Percentiles rank a stretch among this genome's conserved stretches.
phyloP scores from a whole-genome alignment of 2,888 invertebrate genomes.

The Nowickia ferox region DNA sequence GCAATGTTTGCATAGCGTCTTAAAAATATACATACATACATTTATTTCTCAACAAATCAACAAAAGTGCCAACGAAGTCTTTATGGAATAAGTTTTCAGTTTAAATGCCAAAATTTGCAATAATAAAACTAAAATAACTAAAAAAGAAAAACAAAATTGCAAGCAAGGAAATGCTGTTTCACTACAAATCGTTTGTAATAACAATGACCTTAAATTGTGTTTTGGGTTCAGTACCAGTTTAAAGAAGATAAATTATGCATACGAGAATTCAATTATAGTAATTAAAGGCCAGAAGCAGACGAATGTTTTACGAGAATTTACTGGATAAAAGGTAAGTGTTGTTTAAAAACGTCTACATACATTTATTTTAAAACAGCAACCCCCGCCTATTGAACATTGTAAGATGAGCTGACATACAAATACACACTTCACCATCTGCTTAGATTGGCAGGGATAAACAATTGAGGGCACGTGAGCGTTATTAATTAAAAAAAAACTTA shows the following conservation, averaged over 20 bases:
- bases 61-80: slow-evolving; percentile 48
- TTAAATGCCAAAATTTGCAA: neutral
- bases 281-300: slow-evolving; percentile 1
- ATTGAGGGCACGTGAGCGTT: slow-evolving; percentile 38
- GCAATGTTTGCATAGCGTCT: neutral
- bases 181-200: neutral
- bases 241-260: neutral
- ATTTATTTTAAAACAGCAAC: slow-evolving; percentile 27
- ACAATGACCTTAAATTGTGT: slow-evolving; percentile 23
- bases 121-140: neutral
- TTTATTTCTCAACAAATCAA: slow-evolving; percentile 7
- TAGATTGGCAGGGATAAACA: slow-evolving; percentile 35
- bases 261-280: slow-evolving; percentile 3
- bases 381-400: slow-evolving; percentile 20
- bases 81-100: neutral
- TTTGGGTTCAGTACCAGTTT: slow-evolving; percentile 11
- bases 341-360: slow-evolving; percentile 6
- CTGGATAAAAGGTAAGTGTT: slow-evolving; percentile 45
- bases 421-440: slow-evolving; percentile 60
- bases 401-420: neutral
- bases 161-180: neutral
- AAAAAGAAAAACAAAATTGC: neutral
- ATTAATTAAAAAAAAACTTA: neutral
- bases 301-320: neutral
- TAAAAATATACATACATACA: neutral